Evolutionary conservation across 92 coral and sea anemone genomes (phyloP).

Genomic region (Zoanthus sansibaricus): DNA sequence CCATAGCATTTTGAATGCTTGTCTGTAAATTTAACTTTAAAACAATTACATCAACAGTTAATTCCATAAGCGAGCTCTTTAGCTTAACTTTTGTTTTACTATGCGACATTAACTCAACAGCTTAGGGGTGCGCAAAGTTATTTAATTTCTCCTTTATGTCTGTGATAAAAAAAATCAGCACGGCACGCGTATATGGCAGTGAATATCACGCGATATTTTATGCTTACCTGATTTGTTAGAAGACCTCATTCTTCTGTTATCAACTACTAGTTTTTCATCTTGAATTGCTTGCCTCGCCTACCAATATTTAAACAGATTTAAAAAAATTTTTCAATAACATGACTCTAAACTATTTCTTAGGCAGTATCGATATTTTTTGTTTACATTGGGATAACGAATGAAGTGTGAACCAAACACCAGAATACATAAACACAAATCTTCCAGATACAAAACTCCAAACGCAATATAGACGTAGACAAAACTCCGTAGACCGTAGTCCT

Average conservation of each 20-base stretch:
- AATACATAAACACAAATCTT: neutral
- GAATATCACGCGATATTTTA: slow-evolving; percentile 32
- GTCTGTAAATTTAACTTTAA: neutral
- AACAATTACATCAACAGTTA: neutral
- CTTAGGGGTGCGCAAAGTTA: neutral
- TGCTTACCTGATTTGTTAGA: slow-evolving; percentile 7
- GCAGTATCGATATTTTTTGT: neutral
- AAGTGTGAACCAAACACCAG: neutral
- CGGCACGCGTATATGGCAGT: slow-evolving; percentile 5
- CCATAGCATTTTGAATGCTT: neutral
- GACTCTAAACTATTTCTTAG: neutral
- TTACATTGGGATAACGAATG: neutral
- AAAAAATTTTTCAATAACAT: neutral
- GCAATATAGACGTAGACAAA: neutral
- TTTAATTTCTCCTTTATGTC: neutral
- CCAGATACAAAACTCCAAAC: neutral
- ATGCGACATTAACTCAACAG: neutral
- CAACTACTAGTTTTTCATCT: neutral
- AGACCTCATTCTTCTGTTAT: neutral
- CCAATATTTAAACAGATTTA: neutral
- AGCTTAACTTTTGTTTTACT: neutral
- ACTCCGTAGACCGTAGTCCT: too few relatives aligned
- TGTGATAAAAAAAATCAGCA: neutral
- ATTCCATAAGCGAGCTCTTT: neutral
- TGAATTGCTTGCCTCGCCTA: neutral